Conservation (phyloP, 2,888 invertebrate species). For the Athripsodes cinereus region DNA sequence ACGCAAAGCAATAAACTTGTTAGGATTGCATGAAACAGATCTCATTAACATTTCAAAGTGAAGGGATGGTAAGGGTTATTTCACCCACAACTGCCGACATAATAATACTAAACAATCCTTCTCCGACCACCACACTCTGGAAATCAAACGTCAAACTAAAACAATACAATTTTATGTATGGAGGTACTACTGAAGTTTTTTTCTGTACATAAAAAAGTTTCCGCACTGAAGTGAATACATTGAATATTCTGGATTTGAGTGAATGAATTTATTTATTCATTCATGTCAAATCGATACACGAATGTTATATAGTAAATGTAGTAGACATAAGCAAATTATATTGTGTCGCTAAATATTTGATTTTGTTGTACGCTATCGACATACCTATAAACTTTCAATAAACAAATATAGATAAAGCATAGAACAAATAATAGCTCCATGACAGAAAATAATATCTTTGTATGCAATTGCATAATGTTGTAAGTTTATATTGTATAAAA, state of each 20-base stretch:
- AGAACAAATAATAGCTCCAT: too few species aligned
- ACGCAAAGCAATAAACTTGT: slow-evolving; percentile 16
- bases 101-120: slow-evolving; percentile 3
- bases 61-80: slow-evolving; percentile 8
- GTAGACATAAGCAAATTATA: too few species aligned
- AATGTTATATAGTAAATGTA: too few species aligned
- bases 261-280: too few species aligned
- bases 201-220: not conserved
- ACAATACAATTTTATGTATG: not conserved
- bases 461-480: too few species aligned
- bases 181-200: not conserved
- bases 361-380: too few species aligned
- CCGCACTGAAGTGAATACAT: not conserved
- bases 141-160: slow-evolving; percentile 12
- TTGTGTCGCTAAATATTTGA: too few species aligned
- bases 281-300: too few species aligned
- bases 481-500: too few species aligned
- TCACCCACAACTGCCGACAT: slow-evolving; percentile 1
- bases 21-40: slow-evolving; percentile 21
- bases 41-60: slow-evolving; percentile 27
- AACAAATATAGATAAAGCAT: too few species aligned
- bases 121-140: not conserved
- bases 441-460: too few species aligned
- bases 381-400: too few species aligned
- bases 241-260: not conserved